A percentile compares a stretch with the other conserved stretches of the same genome.
Evolutionary conservation across 2,888 invertebrate genomes (phyloP).

Genomic region (Diloba caeruleocephala): DNA sequence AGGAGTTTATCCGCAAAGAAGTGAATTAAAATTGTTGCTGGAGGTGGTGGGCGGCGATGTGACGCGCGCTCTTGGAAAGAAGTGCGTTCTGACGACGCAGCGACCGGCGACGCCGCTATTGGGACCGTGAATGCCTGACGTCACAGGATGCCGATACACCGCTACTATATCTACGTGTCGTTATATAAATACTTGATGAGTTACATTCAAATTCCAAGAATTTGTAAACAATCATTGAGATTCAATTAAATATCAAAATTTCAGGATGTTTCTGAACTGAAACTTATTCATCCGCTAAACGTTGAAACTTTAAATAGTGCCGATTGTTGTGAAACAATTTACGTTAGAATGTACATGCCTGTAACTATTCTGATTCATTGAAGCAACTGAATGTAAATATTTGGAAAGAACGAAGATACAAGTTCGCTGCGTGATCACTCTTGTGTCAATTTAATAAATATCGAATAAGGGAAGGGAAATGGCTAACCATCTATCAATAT

Average conservation of each 20-base stretch:
- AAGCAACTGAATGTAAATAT: conserved; percentile 23
- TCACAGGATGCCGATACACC: conserved; percentile 72
- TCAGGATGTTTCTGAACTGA: conserved; percentile 35
- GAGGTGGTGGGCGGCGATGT: conserved; percentile 59
- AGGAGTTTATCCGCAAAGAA: conserved; percentile 65
- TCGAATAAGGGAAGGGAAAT: neutral
- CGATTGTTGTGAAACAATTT: conserved; percentile 32
- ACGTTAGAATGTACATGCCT: conserved; percentile 29
- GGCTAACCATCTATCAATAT: no score
- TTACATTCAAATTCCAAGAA: conserved; percentile 73
- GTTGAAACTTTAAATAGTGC: conserved; percentile 31
- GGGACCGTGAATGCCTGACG: conserved; percentile 61
- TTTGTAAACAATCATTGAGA: conserved; percentile 73
- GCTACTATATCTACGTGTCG: conserved; percentile 67
- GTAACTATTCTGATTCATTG: conserved; percentile 25
- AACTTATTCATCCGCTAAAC: conserved; percentile 34
- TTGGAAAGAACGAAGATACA: conserved; percentile 9
- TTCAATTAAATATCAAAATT: conserved; percentile 50
- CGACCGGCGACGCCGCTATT: conserved; percentile 39
- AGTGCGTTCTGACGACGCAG: conserved; percentile 45
- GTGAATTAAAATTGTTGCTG: conserved; percentile 70
- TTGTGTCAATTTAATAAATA: conserved; percentile 7
- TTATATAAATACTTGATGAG: conserved; percentile 84
- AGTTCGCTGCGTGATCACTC: conserved; percentile 13
- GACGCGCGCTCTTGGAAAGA: conserved; percentile 48